Evolutionary conservation across 2,888 invertebrate genomes (phyloP), one percentile per base, ranked within the genome.

Genomic region (Acrobasis suavella): DNA sequence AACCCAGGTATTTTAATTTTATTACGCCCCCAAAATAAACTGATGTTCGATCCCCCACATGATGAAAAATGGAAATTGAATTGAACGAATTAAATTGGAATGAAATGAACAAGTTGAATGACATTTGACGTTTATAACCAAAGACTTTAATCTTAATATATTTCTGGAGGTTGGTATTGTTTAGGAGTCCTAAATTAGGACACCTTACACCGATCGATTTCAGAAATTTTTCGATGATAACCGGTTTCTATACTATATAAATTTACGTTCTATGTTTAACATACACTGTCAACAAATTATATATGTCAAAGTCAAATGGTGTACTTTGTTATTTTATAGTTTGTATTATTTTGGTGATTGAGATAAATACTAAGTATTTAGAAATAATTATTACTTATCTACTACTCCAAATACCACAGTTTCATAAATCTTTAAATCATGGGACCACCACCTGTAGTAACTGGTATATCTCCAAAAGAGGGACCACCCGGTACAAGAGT

Each of bases 381-480:
- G 2, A 2, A 32, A 7, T 0, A 32, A 32, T 32, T 6, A 32
- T 8, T 8, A 32, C 1, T 32, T 32, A 32, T 6, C 22, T 32
- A 32, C 10, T 42, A 32, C 32, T 7, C 32, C 7, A 10, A 10
- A 9, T 46, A 46, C 7, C 12, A 7, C n/a, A n/a, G 46, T 12
- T 46, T 12, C n/a, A 46, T 46, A 14, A 42, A 42, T 14, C 14
- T 56, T 12, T 46, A 14, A 55, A 68, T 38, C 63, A 95, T 96
- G 96, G 95, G 94, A 61, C 96, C 95, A 65, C 95, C 96, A 69
- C 98, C 98, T 10, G 95, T 97, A 62, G 98, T 99, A 16, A 98
- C 98, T 52, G 99, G 99, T 32, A 95, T 99, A 67, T 99, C 99
- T 5, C 99, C 99, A 0, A 99, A 98, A 80, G 99, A 99, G 91